A percentile compares a stretch with the other conserved stretches of the same genome.
Evolutionary conservation across 2,797 vertebrate genomes (phyloP).

Genomic region (Semotilus atromaculatus): DNA sequence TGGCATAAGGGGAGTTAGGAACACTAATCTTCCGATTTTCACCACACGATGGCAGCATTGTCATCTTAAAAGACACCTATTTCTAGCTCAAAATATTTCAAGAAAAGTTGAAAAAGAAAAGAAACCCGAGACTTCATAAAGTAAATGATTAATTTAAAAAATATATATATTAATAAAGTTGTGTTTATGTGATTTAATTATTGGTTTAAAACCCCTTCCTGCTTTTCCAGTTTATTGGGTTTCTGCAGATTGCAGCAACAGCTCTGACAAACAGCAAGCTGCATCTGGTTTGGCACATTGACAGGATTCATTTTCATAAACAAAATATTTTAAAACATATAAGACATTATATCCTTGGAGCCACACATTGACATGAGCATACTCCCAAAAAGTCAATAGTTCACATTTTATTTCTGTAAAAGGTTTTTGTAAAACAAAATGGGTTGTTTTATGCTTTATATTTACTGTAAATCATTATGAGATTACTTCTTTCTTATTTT

Average conservation of each 20-base stretch:
- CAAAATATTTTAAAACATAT: neutral
- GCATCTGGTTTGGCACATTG: neutral
- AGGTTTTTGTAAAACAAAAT: neutral
- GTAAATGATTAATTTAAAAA: too few species aligned
- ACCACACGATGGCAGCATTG: conserved; percentile 41
- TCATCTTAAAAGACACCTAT: neutral
- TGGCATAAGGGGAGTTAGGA: neutral
- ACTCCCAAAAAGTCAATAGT: neutral
- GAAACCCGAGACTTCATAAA: too few species aligned
- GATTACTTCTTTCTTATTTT: neutral
- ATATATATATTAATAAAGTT: too few species aligned
- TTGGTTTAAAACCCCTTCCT: neutral
- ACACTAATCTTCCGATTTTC: neutral
- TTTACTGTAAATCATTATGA: too few species aligned
- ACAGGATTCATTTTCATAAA: neutral
- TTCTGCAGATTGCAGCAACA: neutral
- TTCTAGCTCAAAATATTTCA: neutral
- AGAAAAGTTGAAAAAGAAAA: neutral
- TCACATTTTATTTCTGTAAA: neutral
- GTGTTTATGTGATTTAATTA: neutral
- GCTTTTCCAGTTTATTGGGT: neutral
- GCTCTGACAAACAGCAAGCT: neutral
- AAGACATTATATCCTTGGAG: neutral
- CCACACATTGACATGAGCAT: neutral
- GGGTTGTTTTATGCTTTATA: too few species aligned